Base-by-base conservation (phyloP, 2,113 vertebrate species). In the Engystomops pustulosus region DNA sequence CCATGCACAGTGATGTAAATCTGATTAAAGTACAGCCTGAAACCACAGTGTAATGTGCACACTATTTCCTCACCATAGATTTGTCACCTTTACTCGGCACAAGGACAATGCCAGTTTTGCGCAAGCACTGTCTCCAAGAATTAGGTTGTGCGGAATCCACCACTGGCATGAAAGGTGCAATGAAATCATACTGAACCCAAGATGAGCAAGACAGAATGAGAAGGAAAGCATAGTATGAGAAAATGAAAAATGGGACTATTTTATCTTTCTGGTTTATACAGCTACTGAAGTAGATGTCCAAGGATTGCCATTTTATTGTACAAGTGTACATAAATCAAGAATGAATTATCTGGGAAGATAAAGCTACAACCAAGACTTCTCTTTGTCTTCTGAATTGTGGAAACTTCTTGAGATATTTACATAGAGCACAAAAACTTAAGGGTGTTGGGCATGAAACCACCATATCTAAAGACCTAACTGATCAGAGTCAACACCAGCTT, bases 71-170 rank as follows among this genome's bases (percentile, higher is more conserved):
- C 98, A 99, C 98, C 98, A 97, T 92, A 81, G 91, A 91, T 93
- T 97, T 98, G 96, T 94, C 94, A 90, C 93, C 92, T 90, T 94
- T 94, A 94, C 20, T 97, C 94, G 98, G 96, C 93, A 95, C 95
- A 92, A 99, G 97, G 94, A 96, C 96, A 97, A 99, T 98, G 96
- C 97, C 97, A 95, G 97, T 99, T 98, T 97, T 99, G 96, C 97
- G 97, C 93, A 99, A 99, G 95, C 97, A 96, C 95, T 96, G 97
- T 93, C 96, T 96, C 98, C 98, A 99, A 93, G 97, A 96, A 93
- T 97, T 94, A 93, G 97, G 98, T 95, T 97, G 95, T 95, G 95
- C 91, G 89, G 95, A 95, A 88, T 98, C 97, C 93, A 90, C 91
- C 91, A 94, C 93, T 93, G 96, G 95, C 91, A 95, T 92, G 94